phyloP scores from a whole-genome alignment of 2,797 vertebrate genomes.

The Tenualosa thibaudeaui region DNA sequence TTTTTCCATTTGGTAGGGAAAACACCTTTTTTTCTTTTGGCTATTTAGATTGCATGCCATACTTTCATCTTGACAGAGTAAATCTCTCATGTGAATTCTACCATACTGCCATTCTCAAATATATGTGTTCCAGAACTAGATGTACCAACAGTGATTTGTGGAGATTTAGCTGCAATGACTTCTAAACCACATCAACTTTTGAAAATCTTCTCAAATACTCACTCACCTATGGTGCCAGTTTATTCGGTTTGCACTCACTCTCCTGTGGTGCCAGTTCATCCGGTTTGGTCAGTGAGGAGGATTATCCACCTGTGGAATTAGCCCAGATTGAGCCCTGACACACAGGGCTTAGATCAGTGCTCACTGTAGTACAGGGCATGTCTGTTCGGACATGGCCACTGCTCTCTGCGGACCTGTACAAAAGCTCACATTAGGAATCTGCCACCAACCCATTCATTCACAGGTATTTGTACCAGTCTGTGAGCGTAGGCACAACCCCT shows the following conservation, averaged over 20 bases:
- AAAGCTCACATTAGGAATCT: neutral
- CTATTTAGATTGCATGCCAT: too few relatives aligned
- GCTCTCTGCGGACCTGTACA: neutral
- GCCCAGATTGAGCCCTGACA: neutral
- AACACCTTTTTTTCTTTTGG: too few relatives aligned
- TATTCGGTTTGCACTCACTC: neutral
- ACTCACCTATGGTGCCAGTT: neutral
- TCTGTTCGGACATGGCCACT: neutral
- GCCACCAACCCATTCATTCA: neutral
- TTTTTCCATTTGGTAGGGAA: too few relatives aligned
- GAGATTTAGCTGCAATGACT: neutral
- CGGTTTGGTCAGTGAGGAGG: neutral
- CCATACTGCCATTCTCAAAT: too few relatives aligned
- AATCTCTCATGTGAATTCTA: too few relatives aligned
- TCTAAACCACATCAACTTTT: conserved; percentile 3
- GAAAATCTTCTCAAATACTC: neutral
- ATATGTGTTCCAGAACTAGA: too few relatives aligned
- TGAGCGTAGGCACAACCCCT: neutral
- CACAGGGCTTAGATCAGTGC: neutral
- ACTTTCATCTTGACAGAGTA: too few relatives aligned
- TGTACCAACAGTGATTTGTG: too few relatives aligned
- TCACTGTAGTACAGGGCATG: neutral
- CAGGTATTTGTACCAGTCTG: neutral
- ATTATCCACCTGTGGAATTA: neutral
- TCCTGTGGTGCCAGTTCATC: neutral